A percentile compares a stretch with the other conserved stretches of the same genome.
Evolutionary conservation across 2,888 invertebrate species (phyloP).

Genomic region (Labia minor): DNA sequence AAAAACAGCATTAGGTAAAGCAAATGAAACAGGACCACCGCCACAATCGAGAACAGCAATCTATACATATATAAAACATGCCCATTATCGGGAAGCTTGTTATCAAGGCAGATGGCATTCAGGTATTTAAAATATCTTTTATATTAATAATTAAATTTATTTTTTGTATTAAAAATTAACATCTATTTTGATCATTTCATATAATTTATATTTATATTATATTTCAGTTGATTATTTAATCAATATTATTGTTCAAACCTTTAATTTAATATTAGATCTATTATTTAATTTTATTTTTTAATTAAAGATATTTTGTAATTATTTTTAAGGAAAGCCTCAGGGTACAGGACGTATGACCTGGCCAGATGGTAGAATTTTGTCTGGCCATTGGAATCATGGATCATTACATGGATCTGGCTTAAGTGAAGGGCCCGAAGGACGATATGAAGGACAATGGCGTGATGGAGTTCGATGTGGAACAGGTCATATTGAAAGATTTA

Average conservation of each 20-base stretch:
- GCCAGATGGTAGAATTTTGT: slow-evolving; percentile 66
- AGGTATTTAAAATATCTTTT: background rate
- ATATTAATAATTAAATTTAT: background rate
- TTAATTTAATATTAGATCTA: too few species aligned
- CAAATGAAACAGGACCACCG: slow-evolving; percentile 38
- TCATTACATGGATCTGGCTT: slow-evolving; percentile 60
- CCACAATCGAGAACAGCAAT: slow-evolving; percentile 60
- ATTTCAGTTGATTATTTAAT: too few species aligned
- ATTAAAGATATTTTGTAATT: too few species aligned
- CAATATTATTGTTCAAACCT: too few species aligned
- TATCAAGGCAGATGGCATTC: slow-evolving; percentile 48
- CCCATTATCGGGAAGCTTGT: slow-evolving; percentile 62
- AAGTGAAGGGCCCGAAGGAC: slow-evolving; percentile 53
- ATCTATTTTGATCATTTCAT: too few species aligned
- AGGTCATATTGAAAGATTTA: background rate
- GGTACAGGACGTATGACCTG: slow-evolving; percentile 73
- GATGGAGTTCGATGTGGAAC: slow-evolving; percentile 49
- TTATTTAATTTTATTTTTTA: too few species aligned
- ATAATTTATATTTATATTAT: too few species aligned
- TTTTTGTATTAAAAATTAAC: background rate
- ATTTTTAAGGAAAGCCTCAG: slow-evolving; percentile 61
- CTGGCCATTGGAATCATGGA: slow-evolving; percentile 69
- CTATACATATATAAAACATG: slow-evolving; percentile 60
- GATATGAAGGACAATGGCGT: slow-evolving; percentile 71
- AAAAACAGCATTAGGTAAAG: slow-evolving; percentile 34